Conservation (phyloP, 23 tunicate species). For the Aplidium turbinatum region DNA sequence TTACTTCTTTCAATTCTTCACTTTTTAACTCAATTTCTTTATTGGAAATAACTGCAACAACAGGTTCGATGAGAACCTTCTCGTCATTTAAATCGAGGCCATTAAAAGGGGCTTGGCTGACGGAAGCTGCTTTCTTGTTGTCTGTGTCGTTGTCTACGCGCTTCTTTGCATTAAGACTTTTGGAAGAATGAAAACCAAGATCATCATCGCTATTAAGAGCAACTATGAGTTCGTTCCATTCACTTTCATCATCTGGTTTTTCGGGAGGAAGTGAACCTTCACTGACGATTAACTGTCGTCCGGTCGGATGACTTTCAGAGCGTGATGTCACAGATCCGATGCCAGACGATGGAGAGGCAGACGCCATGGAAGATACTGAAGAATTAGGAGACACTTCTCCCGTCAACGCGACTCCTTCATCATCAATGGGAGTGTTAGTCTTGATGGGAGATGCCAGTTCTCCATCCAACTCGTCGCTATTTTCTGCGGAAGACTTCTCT, state of each 20-base stretch:
- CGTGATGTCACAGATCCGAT: conserved; percentile 34
- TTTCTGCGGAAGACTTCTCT: background rate
- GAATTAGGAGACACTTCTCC: conserved; percentile 39
- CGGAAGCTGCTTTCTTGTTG: background rate
- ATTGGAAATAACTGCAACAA: background rate
- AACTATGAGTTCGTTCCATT: conserved; percentile 63
- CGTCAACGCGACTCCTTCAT: conserved; percentile 34
- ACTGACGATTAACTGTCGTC: background rate
- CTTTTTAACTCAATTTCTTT: background rate
- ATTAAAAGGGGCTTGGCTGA: background rate
- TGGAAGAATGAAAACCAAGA: background rate
- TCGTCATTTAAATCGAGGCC: background rate
- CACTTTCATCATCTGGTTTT: conserved; percentile 18
- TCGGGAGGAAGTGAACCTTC: background rate
- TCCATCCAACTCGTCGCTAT: conserved; percentile 1
- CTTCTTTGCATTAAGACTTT: no score
- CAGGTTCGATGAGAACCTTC: background rate
- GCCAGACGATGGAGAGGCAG: conserved; percentile 61
- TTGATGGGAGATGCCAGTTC: background rate
- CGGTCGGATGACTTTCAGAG: background rate
- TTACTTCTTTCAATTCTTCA: no score
- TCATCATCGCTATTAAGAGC: conserved; percentile 18
- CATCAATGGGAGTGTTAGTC: conserved; percentile 29
- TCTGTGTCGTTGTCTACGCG: no score
- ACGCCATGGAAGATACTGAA: conserved; percentile 41